These are phyloP conservation scores for Chironomus riparius DNA, from an alignment of 2,888 invertebrate species.

Conservation along the genomic window DNA sequence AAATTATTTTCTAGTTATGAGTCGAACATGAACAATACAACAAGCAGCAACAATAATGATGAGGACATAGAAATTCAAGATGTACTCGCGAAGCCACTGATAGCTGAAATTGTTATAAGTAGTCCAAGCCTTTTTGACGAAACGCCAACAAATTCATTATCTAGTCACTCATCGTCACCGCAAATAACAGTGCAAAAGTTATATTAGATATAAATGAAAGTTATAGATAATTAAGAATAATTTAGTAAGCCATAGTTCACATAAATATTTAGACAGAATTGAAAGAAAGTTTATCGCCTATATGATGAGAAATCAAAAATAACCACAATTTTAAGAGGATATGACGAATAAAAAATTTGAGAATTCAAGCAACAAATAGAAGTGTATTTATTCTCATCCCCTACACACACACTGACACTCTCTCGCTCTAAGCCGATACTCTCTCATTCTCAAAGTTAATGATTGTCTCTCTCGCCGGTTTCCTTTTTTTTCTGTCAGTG, in stretches of 20 bases:
- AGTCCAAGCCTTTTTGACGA: slow-evolving; percentile 41
- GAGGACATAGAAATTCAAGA: slow-evolving; percentile 13
- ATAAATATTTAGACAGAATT: background rate
- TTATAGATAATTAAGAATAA: background rate
- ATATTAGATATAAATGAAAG: slow-evolving; percentile 4
- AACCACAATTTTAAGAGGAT: too few relatives aligned
- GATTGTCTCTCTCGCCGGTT: background rate
- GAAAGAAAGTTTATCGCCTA: background rate
- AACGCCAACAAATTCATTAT: slow-evolving; percentile 34
- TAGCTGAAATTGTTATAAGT: slow-evolving; percentile 38
- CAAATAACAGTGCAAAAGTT: slow-evolving; percentile 27
- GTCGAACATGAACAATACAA: background rate
- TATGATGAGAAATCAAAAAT: too few relatives aligned
- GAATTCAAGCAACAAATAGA: too few relatives aligned
- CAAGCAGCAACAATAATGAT: background rate
- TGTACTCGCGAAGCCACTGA: slow-evolving; percentile 29
- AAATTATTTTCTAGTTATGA: slow-evolving; percentile 30
- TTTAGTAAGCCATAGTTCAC: too few relatives aligned
- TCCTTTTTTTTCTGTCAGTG: background rate
- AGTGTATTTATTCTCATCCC: background rate
- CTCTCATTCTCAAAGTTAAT: background rate
- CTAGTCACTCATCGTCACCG: slow-evolving; percentile 28
- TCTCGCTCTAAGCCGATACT: background rate
- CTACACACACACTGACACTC: background rate
- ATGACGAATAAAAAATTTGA: too few relatives aligned